Evolutionary conservation across 2,888 invertebrate genomes (phyloP), one percentile per base, ranked within the genome.

Genomic region (Ophion obscuratus): DNA sequence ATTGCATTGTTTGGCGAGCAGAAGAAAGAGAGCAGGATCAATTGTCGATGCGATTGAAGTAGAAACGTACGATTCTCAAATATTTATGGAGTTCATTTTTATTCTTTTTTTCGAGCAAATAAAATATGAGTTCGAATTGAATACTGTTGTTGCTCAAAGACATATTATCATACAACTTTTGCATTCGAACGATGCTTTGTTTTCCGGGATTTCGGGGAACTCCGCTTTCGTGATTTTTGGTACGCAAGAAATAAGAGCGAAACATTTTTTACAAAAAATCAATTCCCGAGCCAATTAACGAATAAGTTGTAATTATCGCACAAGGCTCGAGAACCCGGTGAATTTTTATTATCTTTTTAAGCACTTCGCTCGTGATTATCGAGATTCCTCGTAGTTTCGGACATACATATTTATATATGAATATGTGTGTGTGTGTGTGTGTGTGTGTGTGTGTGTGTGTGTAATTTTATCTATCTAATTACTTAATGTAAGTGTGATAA

Each of bases 401-500:
- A 86, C 86, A 83, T 78, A 67, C 11, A 67, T 36, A 44, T 9
- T 44, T 53, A 14, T 53, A 14, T 53, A 1, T 53, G 5, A 17
- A 3, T 17, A 4, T 83, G 75, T 83, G 2, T n/a, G n/a, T n/a
- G 9, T 9, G n/a, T 36, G n/a, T n/a, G 36, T 44, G n/a, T 53
- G 53, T 53, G 14, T 53, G 53, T 17, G 36, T 67, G 36, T n/a
- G 40, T 40, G n/a, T 71, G 31, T 71, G 31, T 73, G n/a, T 73
- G 31, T 36, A 84, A 81, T 79, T 86, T 83, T 78, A 86, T 86
- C 86, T 86, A 86, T 77, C 86, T 83, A 86, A 86, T 78, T 83
- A 77, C 83, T 86, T 83, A 86, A 86, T 86, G 83, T 86, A 86
- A 86, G 83, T 80, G 86, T 86, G 81, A 74, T 83, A 81, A 83